Conservation (phyloP, 1,140 invertebrate genomes). For the Conus betulinus region DNA sequence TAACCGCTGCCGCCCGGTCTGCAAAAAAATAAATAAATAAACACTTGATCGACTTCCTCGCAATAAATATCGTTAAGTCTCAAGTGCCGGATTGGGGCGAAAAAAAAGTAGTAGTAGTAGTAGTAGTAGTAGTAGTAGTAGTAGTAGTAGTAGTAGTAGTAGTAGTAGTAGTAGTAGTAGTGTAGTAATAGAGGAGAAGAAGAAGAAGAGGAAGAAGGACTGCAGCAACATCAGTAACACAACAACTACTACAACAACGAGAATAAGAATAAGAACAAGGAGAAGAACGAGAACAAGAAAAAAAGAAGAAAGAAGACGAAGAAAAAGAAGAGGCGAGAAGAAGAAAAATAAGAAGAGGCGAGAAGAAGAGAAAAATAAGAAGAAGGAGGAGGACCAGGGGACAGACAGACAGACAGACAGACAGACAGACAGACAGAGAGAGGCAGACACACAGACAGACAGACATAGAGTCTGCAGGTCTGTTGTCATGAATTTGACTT, state of each 20-base stretch:
- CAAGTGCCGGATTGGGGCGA: no score
- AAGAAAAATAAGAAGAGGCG: background rate
- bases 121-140: constrained; percentile 16
- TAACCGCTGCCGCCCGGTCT: no score
- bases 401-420: background rate
- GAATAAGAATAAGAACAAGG: no score
- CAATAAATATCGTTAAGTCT: no score
- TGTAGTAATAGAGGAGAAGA: constrained; percentile 2
- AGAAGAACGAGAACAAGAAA: no score
- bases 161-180: constrained; percentile 16
- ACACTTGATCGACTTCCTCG: no score
- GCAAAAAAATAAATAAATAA: no score
- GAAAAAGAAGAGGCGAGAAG: background rate
- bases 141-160: constrained; percentile 10
- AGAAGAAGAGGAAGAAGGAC: background rate
- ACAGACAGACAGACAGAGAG: no score
- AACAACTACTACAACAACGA: background rate
- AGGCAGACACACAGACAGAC: no score
- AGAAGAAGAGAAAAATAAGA: background rate
- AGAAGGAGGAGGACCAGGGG: background rate
- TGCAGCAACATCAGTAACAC: background rate
- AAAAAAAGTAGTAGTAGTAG: background rate
- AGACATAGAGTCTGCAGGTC: no score
- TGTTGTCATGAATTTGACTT: no score
- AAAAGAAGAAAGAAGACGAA: no score